These are phyloP conservation scores for Melipona quadrifasciata DNA, from an alignment of 1,140 invertebrate genomes.

Conservation along the genomic window DNA sequence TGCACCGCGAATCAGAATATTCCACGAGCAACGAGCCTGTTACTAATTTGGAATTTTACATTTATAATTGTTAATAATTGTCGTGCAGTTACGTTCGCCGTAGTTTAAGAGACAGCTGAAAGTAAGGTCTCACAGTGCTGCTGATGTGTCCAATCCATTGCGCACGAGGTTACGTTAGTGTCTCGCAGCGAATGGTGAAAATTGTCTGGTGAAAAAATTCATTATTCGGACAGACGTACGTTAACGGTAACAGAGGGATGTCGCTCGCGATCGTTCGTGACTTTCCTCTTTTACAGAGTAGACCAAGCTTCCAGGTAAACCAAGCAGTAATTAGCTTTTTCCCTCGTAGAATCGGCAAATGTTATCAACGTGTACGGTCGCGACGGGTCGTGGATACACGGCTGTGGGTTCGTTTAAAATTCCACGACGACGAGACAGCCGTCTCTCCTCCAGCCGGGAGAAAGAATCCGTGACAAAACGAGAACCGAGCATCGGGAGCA, in stretches of 20 bases:
- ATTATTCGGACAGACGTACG: neutral
- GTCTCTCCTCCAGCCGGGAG: no score
- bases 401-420: neutral
- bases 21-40: no score
- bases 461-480: neutral
- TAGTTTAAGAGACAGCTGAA: no score
- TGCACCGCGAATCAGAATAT: no score
- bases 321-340: neutral
- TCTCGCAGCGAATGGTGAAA: neutral
- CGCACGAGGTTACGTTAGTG: no score
- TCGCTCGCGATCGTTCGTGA: no score
- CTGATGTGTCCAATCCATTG: no score
- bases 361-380: neutral
- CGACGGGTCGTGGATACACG: neutral
- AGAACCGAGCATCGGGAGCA: constrained; percentile 5
- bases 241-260: neutral
- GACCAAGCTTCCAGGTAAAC: neutral
- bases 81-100: no score
- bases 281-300: neutral
- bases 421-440: neutral
- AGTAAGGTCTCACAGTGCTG: no score
- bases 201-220: constrained; percentile 12
- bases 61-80: no score
- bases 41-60: no score
- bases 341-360: neutral